A percentile compares a stretch with the other conserved stretches of the same genome.
These are phyloP conservation scores for Burhinus oedicnemus DNA, from an alignment of 2,113 vertebrate genomes.

Conservation along the genomic window DNA sequence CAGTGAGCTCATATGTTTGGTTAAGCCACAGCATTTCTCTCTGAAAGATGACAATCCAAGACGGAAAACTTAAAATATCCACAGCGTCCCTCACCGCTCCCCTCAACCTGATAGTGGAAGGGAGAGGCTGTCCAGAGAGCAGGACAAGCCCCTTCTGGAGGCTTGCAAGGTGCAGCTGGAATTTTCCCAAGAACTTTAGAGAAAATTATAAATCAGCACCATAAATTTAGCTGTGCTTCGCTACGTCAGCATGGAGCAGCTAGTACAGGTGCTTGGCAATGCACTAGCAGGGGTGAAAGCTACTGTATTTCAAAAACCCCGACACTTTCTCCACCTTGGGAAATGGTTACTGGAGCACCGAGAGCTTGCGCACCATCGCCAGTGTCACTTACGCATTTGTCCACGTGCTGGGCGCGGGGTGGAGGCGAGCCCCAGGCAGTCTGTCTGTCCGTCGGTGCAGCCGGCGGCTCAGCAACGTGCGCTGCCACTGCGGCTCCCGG, in stretches of 20 bases:
- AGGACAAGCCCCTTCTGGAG: background rate
- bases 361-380: background rate
- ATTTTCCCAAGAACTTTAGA: background rate
- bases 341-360: background rate
- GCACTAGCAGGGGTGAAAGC: background rate
- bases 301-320: background rate
- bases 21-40: background rate
- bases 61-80: background rate
- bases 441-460: fast-evolving
- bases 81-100: background rate
- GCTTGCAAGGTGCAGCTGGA: background rate
- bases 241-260: background rate
- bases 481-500: fast-evolving
- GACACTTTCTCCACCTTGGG: background rate
- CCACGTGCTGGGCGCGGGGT: fast-evolving
- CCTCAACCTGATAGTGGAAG: background rate
- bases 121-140: background rate
- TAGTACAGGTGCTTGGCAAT: background rate
- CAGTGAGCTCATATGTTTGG: fast-evolving
- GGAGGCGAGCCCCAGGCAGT: fast-evolving
- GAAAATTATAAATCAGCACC: background rate
- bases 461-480: fast-evolving
- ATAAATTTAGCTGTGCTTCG: background rate
- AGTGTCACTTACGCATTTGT: background rate
- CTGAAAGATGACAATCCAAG: background rate